Conservation (phyloP, 23 tunicate species). For the Botrylloides violaceus region DNA sequence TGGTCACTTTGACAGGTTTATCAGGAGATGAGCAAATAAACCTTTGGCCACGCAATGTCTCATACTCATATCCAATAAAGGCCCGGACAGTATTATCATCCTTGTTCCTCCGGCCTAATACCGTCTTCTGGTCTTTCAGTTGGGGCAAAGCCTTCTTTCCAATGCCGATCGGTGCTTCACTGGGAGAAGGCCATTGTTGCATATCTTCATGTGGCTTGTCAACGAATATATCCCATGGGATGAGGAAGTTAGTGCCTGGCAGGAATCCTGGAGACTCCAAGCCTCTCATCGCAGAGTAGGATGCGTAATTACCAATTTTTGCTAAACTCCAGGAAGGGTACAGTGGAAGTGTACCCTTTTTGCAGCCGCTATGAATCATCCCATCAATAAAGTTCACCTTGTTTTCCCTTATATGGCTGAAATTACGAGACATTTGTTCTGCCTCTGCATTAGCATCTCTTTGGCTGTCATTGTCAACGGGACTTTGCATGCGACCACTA, state of each 20-base stretch:
- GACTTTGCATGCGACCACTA: constrained; percentile 20
- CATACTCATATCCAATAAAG: constrained; percentile 95
- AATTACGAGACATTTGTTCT: neutral
- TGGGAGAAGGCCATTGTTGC: constrained; percentile 87
- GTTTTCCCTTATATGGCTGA: neutral
- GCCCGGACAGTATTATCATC: constrained; percentile 51
- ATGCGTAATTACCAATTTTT: constrained; percentile 38
- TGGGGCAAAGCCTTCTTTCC: constrained; percentile 20
- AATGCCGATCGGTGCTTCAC: constrained; percentile 42
- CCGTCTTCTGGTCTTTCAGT: constrained; percentile 49
- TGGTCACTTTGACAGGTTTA: constrained; percentile 73
- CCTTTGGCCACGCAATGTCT: constrained; percentile 88
- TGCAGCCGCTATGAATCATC: constrained; percentile 62
- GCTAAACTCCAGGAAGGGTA: constrained; percentile 86
- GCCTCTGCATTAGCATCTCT: constrained; percentile 1
- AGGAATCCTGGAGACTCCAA: constrained; percentile 92
- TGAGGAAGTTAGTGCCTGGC: constrained; percentile 64
- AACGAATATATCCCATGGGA: constrained; percentile 76
- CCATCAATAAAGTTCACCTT: constrained; percentile 52
- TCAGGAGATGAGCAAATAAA: constrained; percentile 87
- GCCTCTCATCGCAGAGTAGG: constrained; percentile 53
- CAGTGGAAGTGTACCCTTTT: constrained; percentile 72
- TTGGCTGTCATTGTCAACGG: constrained; percentile 17
- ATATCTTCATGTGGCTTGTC: constrained; percentile 44
- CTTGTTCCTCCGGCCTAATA: constrained; percentile 23